Evolutionary conservation across 2,797 vertebrate species (phyloP), one percentile per base, ranked within the genome.

Genomic region (Champsocephalus gunnari): DNA sequence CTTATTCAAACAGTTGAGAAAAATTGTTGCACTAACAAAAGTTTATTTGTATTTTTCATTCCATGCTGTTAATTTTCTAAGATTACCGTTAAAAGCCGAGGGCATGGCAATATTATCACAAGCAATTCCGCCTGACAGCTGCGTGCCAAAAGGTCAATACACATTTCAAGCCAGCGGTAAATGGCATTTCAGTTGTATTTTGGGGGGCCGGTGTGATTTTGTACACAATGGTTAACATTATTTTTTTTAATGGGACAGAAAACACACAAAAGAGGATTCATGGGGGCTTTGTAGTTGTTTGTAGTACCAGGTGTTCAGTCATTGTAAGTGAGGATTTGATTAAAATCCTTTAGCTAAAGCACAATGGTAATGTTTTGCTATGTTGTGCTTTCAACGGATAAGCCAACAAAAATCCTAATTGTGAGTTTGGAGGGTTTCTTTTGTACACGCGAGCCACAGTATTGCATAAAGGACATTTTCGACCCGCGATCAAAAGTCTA

Each of bases 101-200:
- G 57, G 63, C 71, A 47, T 2, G 2, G 56, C 28, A 49, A 6
- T 79, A 43, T 10, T 66, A 77, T 76, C 58, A 79, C 38, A 79
- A 55, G 50, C 38, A 66, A 47, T 53, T 67, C 32, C 65, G 13
- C 13, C 57, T 55, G 58, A 66, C 72, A 38, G 53, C 66, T 63
- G 70, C 53, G 57, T 21, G 17, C 68, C 71, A 87, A 88, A 87
- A 88, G 86, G 80, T 83, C 84, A 73, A 8, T 38, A 49, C 77
- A 77, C 48, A 79, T 79, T 79, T 71, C 28, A 51, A 77, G 76
- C 76, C 75, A 64, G 53, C 50, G 72, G 66, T 54, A 24, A 38
- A 69, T 10, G 28, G 12, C 21, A 16, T 38, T 8, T 14, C 44
- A n/a, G 51, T 41, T 47, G 56, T 75, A 61, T 21, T 63, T 75